Conservation (phyloP, 2,113 vertebrate species). For the Columba janthina region DNA sequence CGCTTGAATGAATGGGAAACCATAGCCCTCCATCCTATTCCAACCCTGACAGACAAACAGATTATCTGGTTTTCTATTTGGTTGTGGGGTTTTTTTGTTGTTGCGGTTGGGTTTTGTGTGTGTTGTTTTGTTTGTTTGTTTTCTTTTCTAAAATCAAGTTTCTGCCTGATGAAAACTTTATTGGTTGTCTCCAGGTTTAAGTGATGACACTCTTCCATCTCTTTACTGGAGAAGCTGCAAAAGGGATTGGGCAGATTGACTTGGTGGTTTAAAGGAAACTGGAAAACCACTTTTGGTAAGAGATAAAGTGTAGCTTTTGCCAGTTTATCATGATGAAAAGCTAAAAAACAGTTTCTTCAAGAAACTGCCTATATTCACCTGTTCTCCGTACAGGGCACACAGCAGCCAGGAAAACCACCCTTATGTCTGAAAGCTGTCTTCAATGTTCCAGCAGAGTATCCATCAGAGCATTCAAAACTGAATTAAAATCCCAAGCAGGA, state of each 20-base stretch:
- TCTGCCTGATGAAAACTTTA: constrained; percentile 47
- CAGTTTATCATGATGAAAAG: constrained; percentile 23
- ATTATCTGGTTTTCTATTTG: not conserved
- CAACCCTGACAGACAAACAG: not conserved
- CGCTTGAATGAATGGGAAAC: constrained; percentile 2
- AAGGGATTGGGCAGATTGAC: constrained; percentile 41
- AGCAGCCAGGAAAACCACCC: constrained; percentile 16
- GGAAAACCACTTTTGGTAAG: constrained; percentile 5
- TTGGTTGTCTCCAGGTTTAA: constrained; percentile 43
- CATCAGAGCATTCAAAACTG: constrained; percentile 67
- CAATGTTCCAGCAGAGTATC: constrained; percentile 37
- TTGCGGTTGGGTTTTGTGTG: too few species aligned
- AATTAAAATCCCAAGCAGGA: constrained; percentile 66
- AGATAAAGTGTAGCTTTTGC: constrained; percentile 54
- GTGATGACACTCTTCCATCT: constrained; percentile 15
- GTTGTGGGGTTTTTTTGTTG: too few species aligned
- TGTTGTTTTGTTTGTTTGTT: too few species aligned
- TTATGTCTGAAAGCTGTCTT: constrained; percentile 20
- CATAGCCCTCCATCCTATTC: not conserved
- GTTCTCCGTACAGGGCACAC: not conserved
- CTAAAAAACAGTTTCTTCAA: not conserved
- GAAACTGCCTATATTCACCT: constrained; percentile 25
- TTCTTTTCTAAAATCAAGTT: constrained; percentile 17
- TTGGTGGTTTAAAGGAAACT: constrained; percentile 55
- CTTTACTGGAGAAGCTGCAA: constrained; percentile 32